Evolutionary conservation across 2,888 invertebrate species (phyloP).

Genomic region (Ophion obscuratus): DNA sequence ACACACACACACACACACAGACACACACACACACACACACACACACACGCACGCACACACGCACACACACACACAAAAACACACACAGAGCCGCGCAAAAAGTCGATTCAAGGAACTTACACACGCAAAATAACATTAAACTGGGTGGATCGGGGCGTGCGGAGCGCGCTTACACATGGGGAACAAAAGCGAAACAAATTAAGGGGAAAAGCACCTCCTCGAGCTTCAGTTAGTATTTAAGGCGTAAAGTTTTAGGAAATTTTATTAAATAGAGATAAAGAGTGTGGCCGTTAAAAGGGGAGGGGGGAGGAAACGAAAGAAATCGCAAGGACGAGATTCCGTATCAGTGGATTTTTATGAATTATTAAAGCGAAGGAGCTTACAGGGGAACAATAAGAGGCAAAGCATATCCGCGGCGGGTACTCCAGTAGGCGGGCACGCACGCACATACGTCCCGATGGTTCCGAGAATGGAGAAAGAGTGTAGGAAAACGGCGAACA

Average conservation of each 20-base stretch:
- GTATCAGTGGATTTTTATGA: conserved; percentile 56
- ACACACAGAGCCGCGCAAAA: no score
- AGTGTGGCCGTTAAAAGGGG: neutral
- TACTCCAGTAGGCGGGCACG: conserved; percentile 70
- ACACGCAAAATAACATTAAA: conserved; percentile 19
- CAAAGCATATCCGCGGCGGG: conserved; percentile 78
- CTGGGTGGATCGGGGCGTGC: conserved; percentile 44
- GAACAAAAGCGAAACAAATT: conserved; percentile 56
- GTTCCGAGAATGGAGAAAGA: conserved; percentile 48
- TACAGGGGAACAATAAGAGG: conserved; percentile 66
- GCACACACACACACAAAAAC: conserved; percentile 6
- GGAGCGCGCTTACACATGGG: conserved; percentile 56
- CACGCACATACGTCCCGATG: conserved; percentile 68
- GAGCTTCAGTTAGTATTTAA: conserved; percentile 64
- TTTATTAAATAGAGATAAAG: conserved; percentile 48
- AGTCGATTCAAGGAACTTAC: neutral
- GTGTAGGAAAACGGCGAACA: conserved; percentile 35
- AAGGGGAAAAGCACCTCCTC: conserved; percentile 59
- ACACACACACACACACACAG: no score
- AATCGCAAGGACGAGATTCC: conserved; percentile 48
- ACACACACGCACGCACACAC: neutral
- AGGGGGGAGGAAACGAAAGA: neutral
- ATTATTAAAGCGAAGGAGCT: conserved; percentile 60
- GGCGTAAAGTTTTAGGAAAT: conserved; percentile 63
- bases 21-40: no score